These are phyloP conservation scores for Trichogramma pretiosum DNA, from an alignment of 1,140 invertebrate species.

Conservation along the genomic window DNA sequence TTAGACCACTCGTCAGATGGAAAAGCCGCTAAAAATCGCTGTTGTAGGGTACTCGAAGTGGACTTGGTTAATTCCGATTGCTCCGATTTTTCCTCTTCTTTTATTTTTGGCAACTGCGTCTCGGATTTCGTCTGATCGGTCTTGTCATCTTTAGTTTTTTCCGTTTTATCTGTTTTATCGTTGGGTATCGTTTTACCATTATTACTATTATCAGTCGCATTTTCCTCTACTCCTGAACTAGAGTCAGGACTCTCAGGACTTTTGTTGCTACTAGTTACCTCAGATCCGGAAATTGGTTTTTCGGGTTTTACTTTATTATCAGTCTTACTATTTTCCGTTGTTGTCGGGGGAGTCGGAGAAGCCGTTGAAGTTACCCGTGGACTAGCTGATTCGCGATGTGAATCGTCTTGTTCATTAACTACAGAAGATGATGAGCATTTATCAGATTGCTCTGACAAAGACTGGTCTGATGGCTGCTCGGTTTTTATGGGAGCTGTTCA, in stretches of 20 bases:
- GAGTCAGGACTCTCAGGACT: constrained; percentile 37
- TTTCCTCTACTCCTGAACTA: constrained; percentile 31
- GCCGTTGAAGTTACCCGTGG: constrained; percentile 36
- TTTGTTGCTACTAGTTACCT: constrained; percentile 25
- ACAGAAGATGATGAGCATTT: constrained; percentile 12
- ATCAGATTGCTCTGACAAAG: constrained; percentile 8
- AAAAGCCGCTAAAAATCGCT: constrained; percentile 28
- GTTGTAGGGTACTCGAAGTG: constrained; percentile 23
- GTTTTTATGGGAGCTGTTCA: constrained; percentile 1
- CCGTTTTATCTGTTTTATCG: no score
- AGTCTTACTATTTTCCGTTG: constrained; percentile 11
- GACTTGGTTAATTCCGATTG: constrained; percentile 11
- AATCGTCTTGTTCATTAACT: constrained; percentile 19
- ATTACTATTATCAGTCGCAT: constrained; percentile 17
- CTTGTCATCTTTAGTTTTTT: no score
- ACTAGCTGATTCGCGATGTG: constrained; percentile 26
- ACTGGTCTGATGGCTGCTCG: no score
- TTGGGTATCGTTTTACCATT: no score
- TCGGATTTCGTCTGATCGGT: constrained; percentile 12
- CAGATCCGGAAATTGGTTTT: no score
- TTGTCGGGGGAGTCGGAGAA: constrained; percentile 30
- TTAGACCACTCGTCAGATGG: constrained; percentile 33
- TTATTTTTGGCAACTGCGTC: no score
- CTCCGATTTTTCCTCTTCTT: constrained; percentile 11
- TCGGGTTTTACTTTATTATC: constrained; percentile 2